Conservation (phyloP, 2,888 invertebrate genomes). For the Punctoribates punctum region DNA sequence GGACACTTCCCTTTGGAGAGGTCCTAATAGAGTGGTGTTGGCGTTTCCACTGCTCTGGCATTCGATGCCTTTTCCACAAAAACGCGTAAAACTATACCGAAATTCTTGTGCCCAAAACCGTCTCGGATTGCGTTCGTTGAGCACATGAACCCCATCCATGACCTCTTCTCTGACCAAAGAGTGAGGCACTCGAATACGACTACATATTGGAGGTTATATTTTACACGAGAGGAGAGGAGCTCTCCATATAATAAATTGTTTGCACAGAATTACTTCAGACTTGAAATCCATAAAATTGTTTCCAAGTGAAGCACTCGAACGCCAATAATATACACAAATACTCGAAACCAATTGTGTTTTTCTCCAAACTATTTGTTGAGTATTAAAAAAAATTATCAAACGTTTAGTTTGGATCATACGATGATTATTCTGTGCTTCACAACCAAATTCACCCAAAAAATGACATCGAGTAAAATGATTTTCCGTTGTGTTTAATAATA, state of each 20-base stretch:
- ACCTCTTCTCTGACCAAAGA: constrained; percentile 8
- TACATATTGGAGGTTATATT: too few relatives aligned
- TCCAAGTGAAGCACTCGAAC: not conserved
- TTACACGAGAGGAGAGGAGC: not conserved
- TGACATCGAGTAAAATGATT: not conserved
- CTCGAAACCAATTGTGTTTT: too few relatives aligned
- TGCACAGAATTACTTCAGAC: not conserved
- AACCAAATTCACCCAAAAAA: not conserved
- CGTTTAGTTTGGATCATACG: too few relatives aligned
- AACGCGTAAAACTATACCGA: not conserved
- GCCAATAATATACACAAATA: too few relatives aligned
- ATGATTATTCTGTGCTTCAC: too few relatives aligned
- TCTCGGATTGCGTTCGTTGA: not conserved
- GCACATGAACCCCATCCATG: constrained; percentile 30
- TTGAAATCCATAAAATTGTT: not conserved
- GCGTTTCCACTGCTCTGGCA: constrained; percentile 11
- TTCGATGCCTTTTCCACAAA: constrained; percentile 2
- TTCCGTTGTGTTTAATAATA: too few relatives aligned
- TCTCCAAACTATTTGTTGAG: too few relatives aligned
- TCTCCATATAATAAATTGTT: constrained; percentile 4
- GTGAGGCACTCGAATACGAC: too few relatives aligned
- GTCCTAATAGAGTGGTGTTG: not conserved
- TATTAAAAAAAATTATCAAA: too few relatives aligned
- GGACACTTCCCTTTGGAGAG: constrained; percentile 10
- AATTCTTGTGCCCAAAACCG: not conserved